phyloP scores from a whole-genome alignment of 2,888 invertebrate species.

The Cryptus viduatorius region DNA sequence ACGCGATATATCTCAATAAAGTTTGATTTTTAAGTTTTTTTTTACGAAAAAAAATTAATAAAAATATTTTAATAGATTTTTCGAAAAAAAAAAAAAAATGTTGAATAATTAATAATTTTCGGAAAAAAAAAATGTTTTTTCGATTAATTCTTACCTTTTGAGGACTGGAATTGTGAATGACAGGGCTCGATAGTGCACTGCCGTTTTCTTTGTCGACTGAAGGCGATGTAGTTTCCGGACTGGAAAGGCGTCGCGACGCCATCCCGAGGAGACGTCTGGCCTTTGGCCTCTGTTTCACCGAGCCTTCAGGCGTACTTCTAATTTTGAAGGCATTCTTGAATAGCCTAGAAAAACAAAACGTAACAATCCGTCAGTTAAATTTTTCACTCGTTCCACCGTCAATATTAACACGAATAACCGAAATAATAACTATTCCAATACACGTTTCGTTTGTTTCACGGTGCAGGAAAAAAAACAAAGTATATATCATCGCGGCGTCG shows the following conservation, averaged over 20 bases:
- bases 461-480: conserved; percentile 3
- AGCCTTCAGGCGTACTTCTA: conserved; percentile 79
- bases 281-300: conserved; percentile 72
- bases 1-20: conserved; percentile 1
- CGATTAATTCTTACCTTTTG: conserved; percentile 76
- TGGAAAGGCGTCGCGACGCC: conserved; percentile 76
- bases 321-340: conserved; percentile 83
- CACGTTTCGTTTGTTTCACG: not conserved
- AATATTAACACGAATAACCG: not conserved
- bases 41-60: conserved; percentile 7
- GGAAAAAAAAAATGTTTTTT: conserved; percentile 24
- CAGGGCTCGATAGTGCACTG: conserved; percentile 73
- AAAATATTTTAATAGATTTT: not conserved
- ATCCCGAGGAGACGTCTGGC: conserved; percentile 76
- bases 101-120: not conserved
- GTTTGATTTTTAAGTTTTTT: not conserved
- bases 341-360: conserved; percentile 75
- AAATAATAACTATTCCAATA: not conserved
- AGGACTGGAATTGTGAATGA: conserved; percentile 74
- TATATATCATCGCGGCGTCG: conserved; percentile 14
- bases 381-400: not conserved
- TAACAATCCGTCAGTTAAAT: conserved; percentile 20
- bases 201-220: conserved; percentile 79
- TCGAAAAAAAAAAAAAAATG: not conserved
- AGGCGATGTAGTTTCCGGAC: conserved; percentile 75